Percentiles rank a stretch among this genome's conserved stretches.
Conservation (phyloP, 2,797 vertebrate species). For the Liparis tanakae region DNA sequence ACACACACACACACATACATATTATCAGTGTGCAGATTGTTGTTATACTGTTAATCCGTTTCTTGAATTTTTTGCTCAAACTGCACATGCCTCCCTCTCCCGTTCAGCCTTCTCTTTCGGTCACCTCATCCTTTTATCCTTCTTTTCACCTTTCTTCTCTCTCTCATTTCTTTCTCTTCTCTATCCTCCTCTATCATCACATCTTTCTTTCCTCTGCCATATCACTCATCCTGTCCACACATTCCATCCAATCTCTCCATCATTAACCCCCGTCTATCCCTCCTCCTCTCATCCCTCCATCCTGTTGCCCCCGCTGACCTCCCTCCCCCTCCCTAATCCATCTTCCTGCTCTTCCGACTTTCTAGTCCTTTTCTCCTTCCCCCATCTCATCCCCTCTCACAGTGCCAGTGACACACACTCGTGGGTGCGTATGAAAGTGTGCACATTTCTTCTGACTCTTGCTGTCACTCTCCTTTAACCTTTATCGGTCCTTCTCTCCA, state of each 20-base stretch:
- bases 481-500: conserved; percentile 46
- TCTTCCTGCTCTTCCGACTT: conserved; percentile 64
- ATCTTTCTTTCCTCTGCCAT: conserved; percentile 43
- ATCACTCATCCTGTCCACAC: conserved; percentile 60
- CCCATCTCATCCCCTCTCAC: conserved; percentile 58
- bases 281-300: conserved; percentile 54
- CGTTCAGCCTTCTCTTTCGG: conserved; percentile 21
- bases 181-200: conserved; percentile 47
- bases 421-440: background rate
- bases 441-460: conserved; percentile 35
- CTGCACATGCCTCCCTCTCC: background rate
- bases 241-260: conserved; percentile 58
- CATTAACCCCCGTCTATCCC: conserved; percentile 61
- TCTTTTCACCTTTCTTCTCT: conserved; percentile 22
- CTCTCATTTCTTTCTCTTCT: conserved; percentile 21
- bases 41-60: conserved; percentile 27
- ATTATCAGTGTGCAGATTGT: conserved; percentile 29
- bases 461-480: conserved; percentile 52
- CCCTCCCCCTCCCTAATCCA: conserved; percentile 52
- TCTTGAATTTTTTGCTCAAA: conserved; percentile 24
- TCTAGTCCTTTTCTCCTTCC: conserved; percentile 52
- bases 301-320: conserved; percentile 40
- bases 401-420: conserved; percentile 36
- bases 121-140: conserved; percentile 30
- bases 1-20: conserved; percentile 16